Evolutionary conservation across 2,797 vertebrate genomes (phyloP).

Genomic region (Cheirogaleus major): DNA sequence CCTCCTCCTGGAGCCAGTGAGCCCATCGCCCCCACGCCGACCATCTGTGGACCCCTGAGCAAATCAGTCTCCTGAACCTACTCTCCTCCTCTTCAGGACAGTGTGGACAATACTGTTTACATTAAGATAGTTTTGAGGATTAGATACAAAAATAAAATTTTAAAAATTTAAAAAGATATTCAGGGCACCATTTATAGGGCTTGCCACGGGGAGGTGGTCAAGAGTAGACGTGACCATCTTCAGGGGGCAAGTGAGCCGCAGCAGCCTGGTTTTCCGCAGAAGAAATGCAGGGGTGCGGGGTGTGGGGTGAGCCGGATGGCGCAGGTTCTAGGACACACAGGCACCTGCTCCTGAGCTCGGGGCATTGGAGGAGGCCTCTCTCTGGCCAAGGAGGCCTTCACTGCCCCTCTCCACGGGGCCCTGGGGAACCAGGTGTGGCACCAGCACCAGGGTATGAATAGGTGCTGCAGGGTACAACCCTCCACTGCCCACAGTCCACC

Average conservation of each 20-base stretch:
- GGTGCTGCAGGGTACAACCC: accelerated
- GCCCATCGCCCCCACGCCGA: neutral
- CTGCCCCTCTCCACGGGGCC: neutral
- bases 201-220: neutral
- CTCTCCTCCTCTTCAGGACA: neutral
- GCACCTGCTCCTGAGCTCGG: accelerated
- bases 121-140: neutral
- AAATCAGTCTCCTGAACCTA: neutral
- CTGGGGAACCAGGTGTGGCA: neutral
- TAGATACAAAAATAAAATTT: neutral
- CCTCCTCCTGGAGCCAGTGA: neutral
- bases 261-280: neutral
- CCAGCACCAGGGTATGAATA: accelerated
- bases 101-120: neutral
- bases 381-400: neutral
- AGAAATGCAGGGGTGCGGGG: neutral
- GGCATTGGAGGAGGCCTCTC: neutral
- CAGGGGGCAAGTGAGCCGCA: accelerated
- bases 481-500: accelerated
- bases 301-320: no score
- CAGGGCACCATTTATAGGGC: neutral
- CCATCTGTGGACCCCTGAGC: neutral
- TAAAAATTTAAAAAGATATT: neutral
- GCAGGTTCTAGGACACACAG: accelerated
- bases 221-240: neutral